Evolutionary conservation across 2,797 vertebrate species (phyloP).

Genomic region (Triplophysa yarkandensis): DNA sequence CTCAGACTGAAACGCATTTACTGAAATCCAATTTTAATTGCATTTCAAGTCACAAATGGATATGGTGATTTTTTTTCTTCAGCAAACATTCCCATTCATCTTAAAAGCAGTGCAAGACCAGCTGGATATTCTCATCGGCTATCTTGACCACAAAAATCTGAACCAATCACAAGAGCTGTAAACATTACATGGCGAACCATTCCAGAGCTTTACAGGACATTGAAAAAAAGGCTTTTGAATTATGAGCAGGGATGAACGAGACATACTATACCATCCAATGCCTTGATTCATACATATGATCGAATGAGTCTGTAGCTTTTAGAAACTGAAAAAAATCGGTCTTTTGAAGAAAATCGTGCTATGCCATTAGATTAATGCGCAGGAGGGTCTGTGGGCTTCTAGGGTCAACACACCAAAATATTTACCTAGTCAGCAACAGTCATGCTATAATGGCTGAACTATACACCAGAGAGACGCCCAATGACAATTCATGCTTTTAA

Average conservation of each 20-base stretch:
- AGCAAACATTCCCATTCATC: not conserved
- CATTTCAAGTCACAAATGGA: conserved; percentile 28
- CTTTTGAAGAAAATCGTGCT: no score
- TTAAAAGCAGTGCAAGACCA: not conserved
- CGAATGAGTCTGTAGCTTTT: not conserved
- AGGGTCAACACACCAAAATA: conserved; percentile 14
- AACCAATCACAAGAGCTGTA: not conserved
- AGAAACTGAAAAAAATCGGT: no score
- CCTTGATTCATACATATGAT: not conserved
- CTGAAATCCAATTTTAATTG: conserved; percentile 26
- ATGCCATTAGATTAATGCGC: conserved; percentile 2
- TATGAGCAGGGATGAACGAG: not conserved
- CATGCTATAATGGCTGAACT: conserved; percentile 6
- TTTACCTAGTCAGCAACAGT: conserved; percentile 39
- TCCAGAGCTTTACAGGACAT: not conserved
- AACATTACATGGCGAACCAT: not conserved
- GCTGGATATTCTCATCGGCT: not conserved
- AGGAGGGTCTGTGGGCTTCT: not conserved
- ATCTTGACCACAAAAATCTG: not conserved
- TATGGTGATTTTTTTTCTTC: not conserved
- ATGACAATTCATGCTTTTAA: not conserved
- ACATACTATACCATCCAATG: not conserved
- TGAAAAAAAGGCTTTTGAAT: not conserved
- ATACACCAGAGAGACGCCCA: not conserved
- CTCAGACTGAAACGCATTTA: conserved; percentile 14